Percentiles rank a stretch among this genome's conserved stretches.
phyloP scores from a whole-genome alignment of 1,140 invertebrate species.

The Agraylea sexmaculata region DNA sequence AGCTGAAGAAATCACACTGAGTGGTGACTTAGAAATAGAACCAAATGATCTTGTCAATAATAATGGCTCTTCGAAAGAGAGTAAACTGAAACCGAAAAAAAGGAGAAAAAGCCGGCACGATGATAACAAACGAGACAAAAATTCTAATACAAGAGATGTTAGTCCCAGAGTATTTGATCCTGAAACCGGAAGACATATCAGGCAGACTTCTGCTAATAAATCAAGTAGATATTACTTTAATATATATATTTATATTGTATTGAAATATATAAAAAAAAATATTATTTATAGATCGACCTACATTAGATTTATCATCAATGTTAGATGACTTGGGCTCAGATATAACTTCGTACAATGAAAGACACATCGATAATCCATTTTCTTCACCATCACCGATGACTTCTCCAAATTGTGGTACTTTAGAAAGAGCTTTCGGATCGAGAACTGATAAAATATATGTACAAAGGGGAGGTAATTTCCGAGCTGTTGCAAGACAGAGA shows the following conservation, averaged over 20 bases:
- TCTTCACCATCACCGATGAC: constrained; percentile 39
- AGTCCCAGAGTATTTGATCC: constrained; percentile 38
- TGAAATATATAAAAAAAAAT: neutral
- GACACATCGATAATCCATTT: constrained; percentile 40
- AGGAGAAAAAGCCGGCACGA: constrained; percentile 34
- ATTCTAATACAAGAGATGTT: constrained; percentile 30
- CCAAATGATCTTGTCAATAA: constrained; percentile 37
- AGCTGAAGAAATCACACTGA: constrained; percentile 38
- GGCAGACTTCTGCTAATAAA: constrained; percentile 10
- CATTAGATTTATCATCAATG: constrained; percentile 33
- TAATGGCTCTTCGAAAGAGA: constrained; percentile 31
- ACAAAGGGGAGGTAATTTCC: constrained; percentile 38
- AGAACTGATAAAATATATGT: constrained; percentile 37
- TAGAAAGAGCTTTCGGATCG: constrained; percentile 27
- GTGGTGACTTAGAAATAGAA: constrained; percentile 38
- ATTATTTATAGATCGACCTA: constrained; percentile 27
- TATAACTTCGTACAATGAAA: constrained; percentile 34
- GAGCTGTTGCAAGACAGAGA: constrained; percentile 34
- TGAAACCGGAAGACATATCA: constrained; percentile 19
- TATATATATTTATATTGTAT: neutral
- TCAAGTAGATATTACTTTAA: constrained; percentile 10
- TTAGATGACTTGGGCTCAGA: constrained; percentile 32
- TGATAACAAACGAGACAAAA: constrained; percentile 26
- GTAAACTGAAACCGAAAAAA: constrained; percentile 32
- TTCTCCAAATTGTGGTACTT: constrained; percentile 36